Percentiles rank a stretch among this genome's conserved stretches.
Conservation (phyloP, 2,797 vertebrate genomes). For the Coilia nasus region DNA sequence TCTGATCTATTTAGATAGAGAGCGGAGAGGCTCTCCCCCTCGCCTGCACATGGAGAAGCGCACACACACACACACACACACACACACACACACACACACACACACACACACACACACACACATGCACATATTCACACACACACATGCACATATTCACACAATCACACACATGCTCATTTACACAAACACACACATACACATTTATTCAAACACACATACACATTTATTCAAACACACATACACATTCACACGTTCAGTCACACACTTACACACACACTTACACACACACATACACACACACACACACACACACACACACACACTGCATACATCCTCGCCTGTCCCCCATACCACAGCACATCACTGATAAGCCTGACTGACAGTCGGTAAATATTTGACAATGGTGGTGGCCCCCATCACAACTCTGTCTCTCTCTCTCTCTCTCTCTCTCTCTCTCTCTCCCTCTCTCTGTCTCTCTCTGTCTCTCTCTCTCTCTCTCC, state of each 20-base stretch:
- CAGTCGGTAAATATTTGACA: constrained; percentile 74
- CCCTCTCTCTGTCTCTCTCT: background rate
- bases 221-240: constrained; percentile 26
- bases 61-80: constrained; percentile 30
- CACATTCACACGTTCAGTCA: constrained; percentile 43
- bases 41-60: constrained; percentile 39
- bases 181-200: constrained; percentile 31
- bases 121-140: constrained; percentile 43
- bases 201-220: constrained; percentile 8
- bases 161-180: constrained; percentile 57
- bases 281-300: constrained; percentile 55
- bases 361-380: constrained; percentile 76
- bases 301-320: constrained; percentile 20
- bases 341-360: background rate
- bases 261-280: background rate
- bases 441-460: background rate
- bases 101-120: constrained; percentile 31
- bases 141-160: background rate
- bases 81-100: constrained; percentile 26
- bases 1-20: constrained; percentile 81
- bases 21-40: constrained; percentile 54
- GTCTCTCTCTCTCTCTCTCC: background rate
- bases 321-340: constrained; percentile 51
- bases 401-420: constrained; percentile 44
- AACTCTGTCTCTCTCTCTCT: constrained; percentile 18